Percentiles rank a stretch among this genome's conserved stretches.
phyloP scores from a whole-genome alignment of 2,888 invertebrate genomes.

The Mactromeris polynyma region DNA sequence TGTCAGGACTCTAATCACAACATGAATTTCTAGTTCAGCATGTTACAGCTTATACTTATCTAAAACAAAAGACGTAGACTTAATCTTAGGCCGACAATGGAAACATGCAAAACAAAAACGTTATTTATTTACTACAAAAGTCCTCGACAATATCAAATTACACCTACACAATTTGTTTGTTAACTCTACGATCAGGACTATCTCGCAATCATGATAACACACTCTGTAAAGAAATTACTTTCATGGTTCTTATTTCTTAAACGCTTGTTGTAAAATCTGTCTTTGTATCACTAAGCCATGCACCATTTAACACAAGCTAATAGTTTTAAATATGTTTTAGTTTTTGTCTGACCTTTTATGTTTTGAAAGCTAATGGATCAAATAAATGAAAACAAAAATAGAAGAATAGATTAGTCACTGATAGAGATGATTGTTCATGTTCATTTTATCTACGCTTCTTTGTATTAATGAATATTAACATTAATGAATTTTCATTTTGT shows the following conservation, averaged over 20 bases:
- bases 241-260: not conserved
- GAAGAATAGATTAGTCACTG: too few species aligned
- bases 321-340: not conserved
- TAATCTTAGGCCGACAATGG: not conserved
- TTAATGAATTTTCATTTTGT: too few species aligned
- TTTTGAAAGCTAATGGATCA: not conserved
- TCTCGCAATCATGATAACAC: not conserved
- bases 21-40: not conserved
- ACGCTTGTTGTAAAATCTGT: not conserved
- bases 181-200: not conserved
- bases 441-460: not conserved
- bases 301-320: not conserved
- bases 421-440: not conserved
- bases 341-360: not conserved
- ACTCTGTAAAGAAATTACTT: not conserved
- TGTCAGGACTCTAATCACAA: not conserved
- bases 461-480: too few species aligned
- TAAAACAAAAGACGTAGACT: conserved; percentile 7
- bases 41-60: conserved; percentile 8
- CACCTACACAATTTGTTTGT: not conserved
- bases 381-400: not conserved
- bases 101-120: not conserved
- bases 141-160: not conserved
- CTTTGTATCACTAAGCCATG: not conserved
- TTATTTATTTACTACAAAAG: not conserved